A percentile compares a stretch with the other conserved stretches of the same genome.
phyloP scores from a whole-genome alignment of 2,797 vertebrate species.

The Gobio occitaniae region DNA sequence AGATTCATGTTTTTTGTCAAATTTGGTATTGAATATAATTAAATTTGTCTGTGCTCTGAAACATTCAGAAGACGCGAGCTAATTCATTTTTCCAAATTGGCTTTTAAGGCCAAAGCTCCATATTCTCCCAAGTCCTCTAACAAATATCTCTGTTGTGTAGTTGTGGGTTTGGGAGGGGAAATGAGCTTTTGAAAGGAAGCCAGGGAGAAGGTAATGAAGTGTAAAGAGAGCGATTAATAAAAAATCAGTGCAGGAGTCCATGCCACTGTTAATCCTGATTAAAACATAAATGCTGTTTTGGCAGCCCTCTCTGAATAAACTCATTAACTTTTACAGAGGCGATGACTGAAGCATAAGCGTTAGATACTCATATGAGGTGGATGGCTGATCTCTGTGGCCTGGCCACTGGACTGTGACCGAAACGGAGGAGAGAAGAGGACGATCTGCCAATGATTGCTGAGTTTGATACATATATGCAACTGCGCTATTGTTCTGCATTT shows the following conservation, averaged over 20 bases:
- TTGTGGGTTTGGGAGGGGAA: slow-evolving; percentile 33
- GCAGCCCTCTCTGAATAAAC: slow-evolving; percentile 82
- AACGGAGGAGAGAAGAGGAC: not conserved
- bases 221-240: slow-evolving; percentile 71
- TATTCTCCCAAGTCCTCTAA: slow-evolving; percentile 41
- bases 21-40: not conserved
- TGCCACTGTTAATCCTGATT: slow-evolving; percentile 79
- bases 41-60: not conserved
- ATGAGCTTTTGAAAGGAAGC: slow-evolving; percentile 35
- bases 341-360: slow-evolving; percentile 86
- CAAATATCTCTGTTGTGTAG: slow-evolving; percentile 49
- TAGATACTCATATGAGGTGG: slow-evolving; percentile 75
- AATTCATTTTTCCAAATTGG: slow-evolving; percentile 39
- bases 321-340: slow-evolving; percentile 88
- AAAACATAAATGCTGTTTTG: slow-evolving; percentile 80
- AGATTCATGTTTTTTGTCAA: not conserved
- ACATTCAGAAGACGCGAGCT: slow-evolving; percentile 5
- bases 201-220: slow-evolving; percentile 60
- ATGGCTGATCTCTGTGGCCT: slow-evolving; percentile 69
- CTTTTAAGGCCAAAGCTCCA: slow-evolving; percentile 53
- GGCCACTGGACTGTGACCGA: slow-evolving; percentile 52
- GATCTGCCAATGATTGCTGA: slow-evolving; percentile 18
- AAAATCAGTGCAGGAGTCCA: slow-evolving; percentile 66
- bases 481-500: not conserved
- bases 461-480: not conserved